A percentile compares a stretch with the other conserved stretches of the same genome.
These are phyloP conservation scores for Stegana nigrithorax DNA, from an alignment of 2,888 invertebrate species.

Conservation along the genomic window DNA sequence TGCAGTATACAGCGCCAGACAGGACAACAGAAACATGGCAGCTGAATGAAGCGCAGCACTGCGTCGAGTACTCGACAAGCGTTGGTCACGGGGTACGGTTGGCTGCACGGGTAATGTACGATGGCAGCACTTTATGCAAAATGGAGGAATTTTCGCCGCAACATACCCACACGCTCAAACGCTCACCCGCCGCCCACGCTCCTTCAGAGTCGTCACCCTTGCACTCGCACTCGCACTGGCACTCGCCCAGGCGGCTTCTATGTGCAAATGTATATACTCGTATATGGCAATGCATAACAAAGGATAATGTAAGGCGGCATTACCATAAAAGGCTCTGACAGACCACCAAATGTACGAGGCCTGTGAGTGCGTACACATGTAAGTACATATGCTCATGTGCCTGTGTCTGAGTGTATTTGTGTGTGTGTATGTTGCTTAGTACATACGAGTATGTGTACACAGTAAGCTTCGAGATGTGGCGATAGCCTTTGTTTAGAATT, in stretches of 20 bases:
- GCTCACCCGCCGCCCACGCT: neutral
- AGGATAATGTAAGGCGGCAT: conserved; percentile 6
- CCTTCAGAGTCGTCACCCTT: neutral
- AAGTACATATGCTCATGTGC: conserved; percentile 28
- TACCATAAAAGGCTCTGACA: neutral
- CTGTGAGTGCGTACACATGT: conserved; percentile 20
- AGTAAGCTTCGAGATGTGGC: neutral
- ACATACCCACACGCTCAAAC: conserved; percentile 31
- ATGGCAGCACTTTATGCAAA: conserved; percentile 49
- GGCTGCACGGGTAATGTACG: conserved; percentile 23
- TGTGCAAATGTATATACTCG: conserved; percentile 2
- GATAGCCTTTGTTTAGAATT: conserved; percentile 29
- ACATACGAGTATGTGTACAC: neutral
- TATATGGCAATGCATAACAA: conserved; percentile 10
- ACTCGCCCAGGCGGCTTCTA: neutral
- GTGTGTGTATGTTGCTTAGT: neutral
- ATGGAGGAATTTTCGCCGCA: conserved; percentile 48
- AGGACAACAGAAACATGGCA: conserved; percentile 43
- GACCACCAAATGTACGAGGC: conserved; percentile 11
- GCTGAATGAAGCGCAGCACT: conserved; percentile 33
- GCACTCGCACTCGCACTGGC: neutral
- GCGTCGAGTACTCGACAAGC: conserved; percentile 29
- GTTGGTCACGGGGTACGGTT: neutral
- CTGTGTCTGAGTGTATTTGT: conserved; percentile 39
- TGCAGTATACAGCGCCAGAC: conserved; percentile 33